A percentile compares a stretch with the other conserved stretches of the same genome.
Evolutionary conservation across 2,888 invertebrate genomes (phyloP).

Genomic region (Loripinus fragilis): DNA sequence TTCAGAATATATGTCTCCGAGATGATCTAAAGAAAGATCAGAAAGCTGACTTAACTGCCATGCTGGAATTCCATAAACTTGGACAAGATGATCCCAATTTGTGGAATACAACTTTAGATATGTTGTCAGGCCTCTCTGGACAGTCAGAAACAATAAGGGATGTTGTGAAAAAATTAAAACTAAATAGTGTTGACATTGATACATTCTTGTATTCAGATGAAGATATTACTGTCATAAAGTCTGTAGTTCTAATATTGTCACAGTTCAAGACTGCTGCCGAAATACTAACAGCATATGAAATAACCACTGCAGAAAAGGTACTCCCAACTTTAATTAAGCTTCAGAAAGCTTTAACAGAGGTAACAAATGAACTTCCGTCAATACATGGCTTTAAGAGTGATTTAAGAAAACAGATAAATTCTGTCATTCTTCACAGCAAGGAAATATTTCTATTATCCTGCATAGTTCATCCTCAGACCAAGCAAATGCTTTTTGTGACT

Average conservation of each 20-base stretch:
- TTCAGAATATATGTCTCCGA: conserved; percentile 18
- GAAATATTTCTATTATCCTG: conserved; percentile 48
- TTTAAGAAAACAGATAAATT: conserved; percentile 39
- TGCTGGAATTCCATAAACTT: conserved; percentile 27
- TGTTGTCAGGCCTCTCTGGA: conserved; percentile 39
- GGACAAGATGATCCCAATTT: conserved; percentile 19
- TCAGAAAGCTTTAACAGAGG: conserved; percentile 44
- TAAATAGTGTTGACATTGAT: background rate
- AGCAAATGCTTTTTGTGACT: conserved; percentile 56
- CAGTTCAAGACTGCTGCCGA: conserved; percentile 55
- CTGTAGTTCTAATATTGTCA: conserved; percentile 41
- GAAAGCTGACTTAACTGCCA: conserved; percentile 27
- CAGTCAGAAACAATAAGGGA: conserved; percentile 50
- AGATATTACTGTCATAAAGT: conserved; percentile 32
- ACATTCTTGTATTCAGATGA: conserved; percentile 2
- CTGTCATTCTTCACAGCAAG: conserved; percentile 27
- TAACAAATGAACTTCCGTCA: conserved; percentile 34
- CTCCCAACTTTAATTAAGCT: conserved; percentile 56
- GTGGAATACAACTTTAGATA: conserved; percentile 47
- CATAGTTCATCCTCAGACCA: conserved; percentile 56
- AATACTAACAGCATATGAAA: conserved; percentile 44
- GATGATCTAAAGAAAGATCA: conserved; percentile 41
- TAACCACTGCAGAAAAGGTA: conserved; percentile 50
- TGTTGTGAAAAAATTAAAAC: conserved; percentile 40
- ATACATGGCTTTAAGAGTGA: conserved; percentile 34